Conservation (phyloP, 2,797 vertebrate genomes). For the Chromobotia macracanthus region DNA sequence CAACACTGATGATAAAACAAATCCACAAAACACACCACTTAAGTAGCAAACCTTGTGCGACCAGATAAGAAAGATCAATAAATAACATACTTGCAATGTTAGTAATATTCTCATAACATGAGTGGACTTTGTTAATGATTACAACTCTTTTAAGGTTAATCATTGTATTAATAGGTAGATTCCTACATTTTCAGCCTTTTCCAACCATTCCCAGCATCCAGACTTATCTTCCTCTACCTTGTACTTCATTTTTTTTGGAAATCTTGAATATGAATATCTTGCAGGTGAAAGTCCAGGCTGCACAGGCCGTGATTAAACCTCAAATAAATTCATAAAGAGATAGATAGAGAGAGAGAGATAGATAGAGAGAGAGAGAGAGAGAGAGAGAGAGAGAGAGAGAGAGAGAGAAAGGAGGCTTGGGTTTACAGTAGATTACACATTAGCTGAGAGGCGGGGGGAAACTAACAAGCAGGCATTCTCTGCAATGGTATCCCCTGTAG, state of each 20-base stretch:
- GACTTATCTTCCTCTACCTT: not conserved
- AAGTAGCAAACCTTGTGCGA: not conserved
- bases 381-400: conserved; percentile 11
- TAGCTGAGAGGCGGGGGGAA: conserved; percentile 49
- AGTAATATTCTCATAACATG: conserved; percentile 29
- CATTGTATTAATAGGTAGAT: too few relatives aligned
- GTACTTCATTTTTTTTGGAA: conserved; percentile 31
- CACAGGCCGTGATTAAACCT: not conserved
- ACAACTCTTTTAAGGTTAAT: conserved; percentile 52
- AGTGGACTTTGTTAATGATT: conserved; percentile 58
- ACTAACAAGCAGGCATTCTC: conserved; percentile 48
- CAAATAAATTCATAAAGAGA: not conserved
- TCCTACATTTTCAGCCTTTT: too few relatives aligned
- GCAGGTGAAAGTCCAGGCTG: conserved; percentile 45
- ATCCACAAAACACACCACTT: not conserved
- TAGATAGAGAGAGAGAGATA: not conserved
- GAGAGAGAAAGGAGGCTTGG: conserved; percentile 34
- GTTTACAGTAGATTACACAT: conserved; percentile 59
- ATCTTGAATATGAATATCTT: conserved; percentile 47
- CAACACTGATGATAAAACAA: not conserved
- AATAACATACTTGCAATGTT: conserved; percentile 20
- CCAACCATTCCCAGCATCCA: not conserved
- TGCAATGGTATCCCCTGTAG: conserved; percentile 34
- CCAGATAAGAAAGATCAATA: conserved; percentile 14
- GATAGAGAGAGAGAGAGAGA: conserved; percentile 29